Base-by-base conservation (phyloP, 2,113 vertebrate genomes). In the Scolopax mira region DNA sequence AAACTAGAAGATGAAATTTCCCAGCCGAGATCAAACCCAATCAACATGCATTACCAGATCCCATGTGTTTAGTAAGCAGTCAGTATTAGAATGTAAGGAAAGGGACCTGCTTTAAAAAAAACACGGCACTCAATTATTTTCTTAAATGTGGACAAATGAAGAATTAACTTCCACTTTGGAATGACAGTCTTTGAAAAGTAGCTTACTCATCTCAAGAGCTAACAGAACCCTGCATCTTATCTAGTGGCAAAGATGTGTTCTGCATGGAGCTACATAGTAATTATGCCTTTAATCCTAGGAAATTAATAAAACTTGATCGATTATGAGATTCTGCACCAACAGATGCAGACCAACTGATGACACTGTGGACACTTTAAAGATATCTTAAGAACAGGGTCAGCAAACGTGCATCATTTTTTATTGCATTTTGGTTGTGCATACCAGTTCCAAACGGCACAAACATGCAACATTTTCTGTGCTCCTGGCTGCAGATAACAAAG, bases 221-320 rank as follows among this genome's bases (percentile, higher is more conserved):
- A 85, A 57, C 31, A 46, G 41, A 86, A 69, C 77, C 19, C 70
- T 64, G 28, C 31, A 23, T 39, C 41, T 28, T 75, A 95, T 64
- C 42, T 52, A 48, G 58, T 39, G 11, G 30, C 41, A 93, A 88
- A 93, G 83, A 54, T 22, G 12, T 39, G 80, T 87, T 69, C 88
- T 42, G 18, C 82, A 70, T 15, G 37, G 37, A 85, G 30, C 49
- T 87, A 39, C 84, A 73, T 22, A 79, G 30, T 49, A 93, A 88
- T 88, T 89, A 67, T 83, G 84, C 52, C 58, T 87, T 86, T 84
- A 95, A 94, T 80, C 87, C 52, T 64, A n/a, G 64, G 69, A 97
- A 94, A 86, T 93, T 81, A 94, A 92, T 94, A 96, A 89, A 95
- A 57, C 80, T 93, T 95, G 75, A 90, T 93, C 72, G 95, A 86